Conservation (phyloP, 2,888 invertebrate species). For the Leuctra nigra region DNA sequence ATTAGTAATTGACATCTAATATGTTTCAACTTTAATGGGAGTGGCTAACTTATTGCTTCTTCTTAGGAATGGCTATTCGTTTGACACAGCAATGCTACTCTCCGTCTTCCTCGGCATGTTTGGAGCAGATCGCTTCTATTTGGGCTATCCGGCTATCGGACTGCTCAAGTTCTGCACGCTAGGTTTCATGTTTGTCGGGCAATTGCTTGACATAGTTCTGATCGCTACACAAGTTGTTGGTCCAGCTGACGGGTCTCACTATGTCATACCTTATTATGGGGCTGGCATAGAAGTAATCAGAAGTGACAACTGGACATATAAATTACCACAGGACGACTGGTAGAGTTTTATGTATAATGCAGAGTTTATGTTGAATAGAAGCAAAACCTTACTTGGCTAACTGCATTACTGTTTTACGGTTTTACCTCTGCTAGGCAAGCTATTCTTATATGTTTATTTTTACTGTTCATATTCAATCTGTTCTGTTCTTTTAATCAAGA, state of each 20-base stretch:
- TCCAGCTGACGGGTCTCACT: slow-evolving; percentile 92
- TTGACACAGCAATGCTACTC: slow-evolving; percentile 84
- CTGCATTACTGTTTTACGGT: too few species aligned
- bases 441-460: too few species aligned
- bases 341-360: slow-evolving; percentile 45
- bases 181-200: slow-evolving; percentile 94
- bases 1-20: too few species aligned
- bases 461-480: too few species aligned
- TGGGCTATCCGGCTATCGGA: slow-evolving; percentile 97
- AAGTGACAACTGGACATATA: slow-evolving; percentile 79
- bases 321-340: slow-evolving; percentile 75
- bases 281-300: slow-evolving; percentile 73
- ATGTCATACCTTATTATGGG: slow-evolving; percentile 89
- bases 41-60: slow-evolving; percentile 23
- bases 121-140: slow-evolving; percentile 93
- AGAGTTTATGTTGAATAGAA: slow-evolving; percentile 32
- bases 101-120: slow-evolving; percentile 98
- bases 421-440: too few species aligned
- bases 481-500: too few species aligned
- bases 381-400: too few species aligned
- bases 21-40: too few species aligned
- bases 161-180: slow-evolving; percentile 91
- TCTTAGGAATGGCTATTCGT: slow-evolving; percentile 85
- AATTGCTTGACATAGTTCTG: slow-evolving; percentile 88
- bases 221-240: slow-evolving; percentile 92